Conservation (phyloP, 2,113 vertebrate species). For the Todiramphus chloris region DNA sequence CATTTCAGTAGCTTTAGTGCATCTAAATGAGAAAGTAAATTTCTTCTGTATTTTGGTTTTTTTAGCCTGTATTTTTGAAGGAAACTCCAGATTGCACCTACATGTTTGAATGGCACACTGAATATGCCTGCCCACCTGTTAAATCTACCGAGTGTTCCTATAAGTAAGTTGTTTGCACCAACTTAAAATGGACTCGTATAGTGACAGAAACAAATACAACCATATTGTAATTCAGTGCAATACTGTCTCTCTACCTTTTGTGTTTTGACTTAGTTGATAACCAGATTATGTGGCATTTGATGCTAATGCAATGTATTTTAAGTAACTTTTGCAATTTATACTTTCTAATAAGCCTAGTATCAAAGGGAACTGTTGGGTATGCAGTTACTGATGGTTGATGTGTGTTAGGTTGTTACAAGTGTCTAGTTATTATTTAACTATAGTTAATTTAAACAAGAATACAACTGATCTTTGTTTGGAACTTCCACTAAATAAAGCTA, state of each 20-base stretch:
- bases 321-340: neutral
- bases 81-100: conserved; percentile 94
- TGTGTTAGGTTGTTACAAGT: neutral
- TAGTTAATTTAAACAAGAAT: neutral
- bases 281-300: neutral
- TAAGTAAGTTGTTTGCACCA: conserved; percentile 77
- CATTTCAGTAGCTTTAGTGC: neutral
- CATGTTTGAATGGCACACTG: conserved; percentile 90
- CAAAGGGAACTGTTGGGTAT: neutral
- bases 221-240: neutral
- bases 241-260: neutral
- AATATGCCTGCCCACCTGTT: conserved; percentile 86
- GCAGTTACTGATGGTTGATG: neutral
- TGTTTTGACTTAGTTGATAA: neutral
- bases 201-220: neutral
- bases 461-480: neutral
- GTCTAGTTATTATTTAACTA: neutral
- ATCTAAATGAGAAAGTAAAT: neutral
- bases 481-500: neutral
- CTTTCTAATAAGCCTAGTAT: neutral
- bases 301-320: neutral
- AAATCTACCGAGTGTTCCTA: conserved; percentile 87
- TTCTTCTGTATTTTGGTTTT: neutral
- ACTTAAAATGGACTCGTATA: neutral
- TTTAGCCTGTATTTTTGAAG: conserved; percentile 83